These are phyloP conservation scores for Onychostruthus taczanowskii DNA, from an alignment of 2,113 vertebrate genomes.

Conservation along the genomic window DNA sequence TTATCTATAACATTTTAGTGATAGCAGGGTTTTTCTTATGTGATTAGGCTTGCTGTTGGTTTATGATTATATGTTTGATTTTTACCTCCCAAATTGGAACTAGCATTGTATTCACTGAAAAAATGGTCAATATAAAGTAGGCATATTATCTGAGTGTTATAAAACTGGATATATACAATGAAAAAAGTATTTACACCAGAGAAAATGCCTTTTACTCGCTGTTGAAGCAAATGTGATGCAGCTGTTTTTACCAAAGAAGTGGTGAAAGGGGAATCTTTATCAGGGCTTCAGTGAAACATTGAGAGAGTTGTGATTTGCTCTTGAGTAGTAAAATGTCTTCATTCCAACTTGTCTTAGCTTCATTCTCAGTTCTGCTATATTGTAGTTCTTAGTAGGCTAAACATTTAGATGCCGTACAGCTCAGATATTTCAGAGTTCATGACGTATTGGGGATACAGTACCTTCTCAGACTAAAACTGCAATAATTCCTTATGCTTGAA, in stretches of 20 bases:
- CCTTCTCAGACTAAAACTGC: not conserved
- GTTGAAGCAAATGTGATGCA: not conserved
- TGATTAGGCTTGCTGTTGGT: not conserved
- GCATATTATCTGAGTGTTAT: not conserved
- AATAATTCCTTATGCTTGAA: not conserved
- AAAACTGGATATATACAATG: not conserved
- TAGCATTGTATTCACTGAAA: not conserved
- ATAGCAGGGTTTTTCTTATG: not conserved
- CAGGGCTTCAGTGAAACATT: not conserved
- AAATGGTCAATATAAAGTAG: not conserved
- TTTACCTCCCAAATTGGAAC: not conserved
- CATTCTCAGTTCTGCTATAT: not conserved
- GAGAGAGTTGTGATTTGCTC: not conserved
- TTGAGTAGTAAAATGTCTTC: not conserved
- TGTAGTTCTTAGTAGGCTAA: not conserved
- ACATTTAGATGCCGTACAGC: not conserved
- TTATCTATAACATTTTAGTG: not conserved
- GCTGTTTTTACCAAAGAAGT: conserved; percentile 31
- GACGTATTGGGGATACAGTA: not conserved
- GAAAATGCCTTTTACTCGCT: conserved; percentile 1
- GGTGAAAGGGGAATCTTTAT: conserved; percentile 15
- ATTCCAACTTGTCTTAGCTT: not conserved
- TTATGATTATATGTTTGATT: not conserved
- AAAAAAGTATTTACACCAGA: not conserved
- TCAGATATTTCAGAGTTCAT: not conserved